Evolutionary conservation across 2,113 vertebrate species (phyloP).

Genomic region (Symphodus melops): DNA sequence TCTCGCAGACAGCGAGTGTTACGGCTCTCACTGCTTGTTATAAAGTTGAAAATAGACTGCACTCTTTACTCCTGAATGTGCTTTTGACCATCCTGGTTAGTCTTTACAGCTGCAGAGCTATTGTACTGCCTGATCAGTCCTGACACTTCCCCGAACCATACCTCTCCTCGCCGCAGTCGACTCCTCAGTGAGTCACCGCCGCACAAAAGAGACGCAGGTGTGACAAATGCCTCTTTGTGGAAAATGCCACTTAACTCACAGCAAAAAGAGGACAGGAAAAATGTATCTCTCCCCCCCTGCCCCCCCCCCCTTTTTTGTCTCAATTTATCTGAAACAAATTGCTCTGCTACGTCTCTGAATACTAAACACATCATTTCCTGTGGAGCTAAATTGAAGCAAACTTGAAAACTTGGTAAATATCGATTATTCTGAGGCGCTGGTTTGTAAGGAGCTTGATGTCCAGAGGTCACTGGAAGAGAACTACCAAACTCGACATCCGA

Average conservation of each 20-base stretch:
- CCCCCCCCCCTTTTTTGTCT: not conserved
- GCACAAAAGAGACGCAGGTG: slow-evolving; percentile 18
- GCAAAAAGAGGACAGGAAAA: slow-evolving; percentile 3
- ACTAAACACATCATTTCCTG: not conserved
- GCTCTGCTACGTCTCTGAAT: not conserved
- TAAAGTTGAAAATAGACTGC: slow-evolving; percentile 17
- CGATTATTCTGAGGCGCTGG: not conserved
- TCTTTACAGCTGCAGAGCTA: slow-evolving; percentile 19
- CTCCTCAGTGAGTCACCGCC: slow-evolving; percentile 42
- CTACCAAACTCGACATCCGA: too few species aligned
- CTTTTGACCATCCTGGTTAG: slow-evolving; percentile 39
- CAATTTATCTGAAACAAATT: slow-evolving; percentile 15
- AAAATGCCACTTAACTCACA: slow-evolving; percentile 48
- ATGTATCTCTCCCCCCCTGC: not conserved
- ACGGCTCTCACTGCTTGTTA: slow-evolving; percentile 23
- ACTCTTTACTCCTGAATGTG: slow-evolving; percentile 19
- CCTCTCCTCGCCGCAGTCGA: slow-evolving; percentile 26
- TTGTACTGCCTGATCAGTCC: slow-evolving; percentile 39
- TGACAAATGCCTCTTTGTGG: slow-evolving; percentile 46
- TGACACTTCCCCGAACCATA: slow-evolving; percentile 51
- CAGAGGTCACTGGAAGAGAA: too few species aligned
- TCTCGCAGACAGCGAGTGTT: not conserved
- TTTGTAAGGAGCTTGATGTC: too few species aligned
- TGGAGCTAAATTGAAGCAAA: not conserved
- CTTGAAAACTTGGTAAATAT: not conserved